Evolutionary conservation across 92 coral and sea anemone species (phyloP).

Genomic region (Parazoanthus atlanticus): DNA sequence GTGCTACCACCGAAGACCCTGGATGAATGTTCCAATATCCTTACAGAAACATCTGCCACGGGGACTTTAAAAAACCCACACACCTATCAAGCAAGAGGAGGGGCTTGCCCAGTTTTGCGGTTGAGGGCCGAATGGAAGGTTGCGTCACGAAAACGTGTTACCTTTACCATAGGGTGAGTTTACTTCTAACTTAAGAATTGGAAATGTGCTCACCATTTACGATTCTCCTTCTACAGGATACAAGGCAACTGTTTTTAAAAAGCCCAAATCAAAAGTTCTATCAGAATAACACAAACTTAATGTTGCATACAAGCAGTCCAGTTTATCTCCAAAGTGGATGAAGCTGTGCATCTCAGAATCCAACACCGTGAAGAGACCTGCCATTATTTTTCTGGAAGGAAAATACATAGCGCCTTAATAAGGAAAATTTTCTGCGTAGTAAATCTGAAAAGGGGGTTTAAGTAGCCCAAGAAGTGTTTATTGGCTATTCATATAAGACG

Average conservation of each 20-base stretch:
- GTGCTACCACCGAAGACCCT: neutral
- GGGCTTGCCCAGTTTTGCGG: no score
- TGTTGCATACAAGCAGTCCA: conserved; percentile 91
- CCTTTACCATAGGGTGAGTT: no score
- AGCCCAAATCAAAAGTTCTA: neutral
- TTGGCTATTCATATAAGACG: neutral
- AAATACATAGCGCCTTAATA: neutral
- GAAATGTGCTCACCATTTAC: neutral
- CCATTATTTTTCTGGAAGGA: conserved; percentile 85
- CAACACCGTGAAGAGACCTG: conserved; percentile 84
- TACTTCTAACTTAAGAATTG: neutral
- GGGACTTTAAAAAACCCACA: no score
- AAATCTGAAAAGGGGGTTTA: neutral
- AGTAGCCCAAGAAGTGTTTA: neutral
- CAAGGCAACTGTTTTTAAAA: no score
- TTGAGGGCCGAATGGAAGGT: no score
- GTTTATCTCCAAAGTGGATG: conserved; percentile 95
- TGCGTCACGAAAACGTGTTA: no score
- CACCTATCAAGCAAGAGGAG: no score
- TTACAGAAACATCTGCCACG: no score
- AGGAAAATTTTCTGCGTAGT: neutral
- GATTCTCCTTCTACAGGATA: no score
- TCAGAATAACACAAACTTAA: neutral
- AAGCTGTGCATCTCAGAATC: conserved; percentile 87
- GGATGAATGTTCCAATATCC: no score